Base-by-base conservation (phyloP, 2,113 vertebrate species). In the Nothobranchius furzeri region DNA sequence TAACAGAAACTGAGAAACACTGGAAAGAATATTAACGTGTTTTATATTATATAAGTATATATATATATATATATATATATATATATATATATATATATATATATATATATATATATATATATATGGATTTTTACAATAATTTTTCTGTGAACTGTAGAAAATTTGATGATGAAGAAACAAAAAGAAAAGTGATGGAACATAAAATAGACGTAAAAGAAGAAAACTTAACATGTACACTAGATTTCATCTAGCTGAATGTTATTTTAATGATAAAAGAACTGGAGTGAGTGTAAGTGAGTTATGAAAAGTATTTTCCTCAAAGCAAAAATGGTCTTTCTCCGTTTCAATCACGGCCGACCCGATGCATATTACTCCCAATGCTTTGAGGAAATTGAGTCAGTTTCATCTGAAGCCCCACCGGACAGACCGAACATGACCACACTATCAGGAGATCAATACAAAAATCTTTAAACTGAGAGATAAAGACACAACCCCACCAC, bases 391-490 rank as follows among this genome's bases (percentile, higher is more conserved):
- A 52, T 7, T 36, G n/a, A 20, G 20, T 46, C 37, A 11, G 62
- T 10, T 51, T 10, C 24, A 42, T 43, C 47, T 9, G 40, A 59
- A 68, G 47, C 10, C 12, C 52, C 12, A 58, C 12, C 8, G 58
- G 70, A 56, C 47, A 64, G n/a, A 59, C 37, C 0, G 36, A 48
- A 49, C 35, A 13, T 61, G 45, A 61, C 10, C 42, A 48, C 46
- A 49, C 14, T 36, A 49, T 49, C 45, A 49, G 14, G 48, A 35
- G 45, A 61, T 48, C 45, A 17, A 61, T 61, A 35, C 24, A 47
- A 36, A 48, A 48, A 60, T 60, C 40, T 46, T 14, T 60, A 60
- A 45, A 25, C 42, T 9, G 42, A 25, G 57, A 45, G 17, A n/a
- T 37, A 60, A 14, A 57, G 15, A 40, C 3, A 43, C 57, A 60